A percentile compares a stretch with the other conserved stretches of the same genome.
Evolutionary conservation across 2,113 vertebrate species (phyloP).

Genomic region (Epinephelus fuscoguttatus): DNA sequence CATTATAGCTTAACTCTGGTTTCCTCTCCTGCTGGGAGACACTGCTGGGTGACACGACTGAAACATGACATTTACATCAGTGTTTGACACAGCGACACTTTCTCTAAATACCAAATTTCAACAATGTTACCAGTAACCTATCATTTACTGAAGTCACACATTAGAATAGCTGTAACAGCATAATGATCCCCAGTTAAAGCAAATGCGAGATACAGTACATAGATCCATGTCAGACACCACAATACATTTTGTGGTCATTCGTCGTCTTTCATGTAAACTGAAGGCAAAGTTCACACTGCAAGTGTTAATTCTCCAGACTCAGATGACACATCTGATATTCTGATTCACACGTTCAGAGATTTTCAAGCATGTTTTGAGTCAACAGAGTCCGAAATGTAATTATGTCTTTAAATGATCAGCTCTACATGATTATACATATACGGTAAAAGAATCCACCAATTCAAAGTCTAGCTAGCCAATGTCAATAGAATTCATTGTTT

Average conservation of each 20-base stretch:
- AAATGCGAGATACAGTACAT: not conserved
- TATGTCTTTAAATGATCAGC: not conserved
- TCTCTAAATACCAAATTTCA: not conserved
- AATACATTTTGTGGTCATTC: not conserved
- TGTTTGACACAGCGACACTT: not conserved
- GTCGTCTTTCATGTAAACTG: not conserved
- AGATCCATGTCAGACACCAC: not conserved
- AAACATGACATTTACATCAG: conserved; percentile 5
- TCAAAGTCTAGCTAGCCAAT: not conserved
- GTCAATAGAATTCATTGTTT: not conserved
- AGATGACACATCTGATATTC: not conserved
- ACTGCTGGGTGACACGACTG: not conserved
- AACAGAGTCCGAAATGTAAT: not conserved
- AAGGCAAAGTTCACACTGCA: not conserved
- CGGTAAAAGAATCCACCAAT: not conserved
- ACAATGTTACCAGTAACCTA: not conserved
- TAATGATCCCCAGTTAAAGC: not conserved
- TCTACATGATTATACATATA: not conserved
- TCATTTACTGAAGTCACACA: not conserved
- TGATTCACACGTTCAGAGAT: not conserved
- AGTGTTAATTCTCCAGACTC: not conserved
- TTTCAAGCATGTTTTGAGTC: not conserved
- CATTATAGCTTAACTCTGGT: not conserved
- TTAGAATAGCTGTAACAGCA: not conserved
- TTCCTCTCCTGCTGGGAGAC: not conserved